Evolutionary conservation across 1,140 invertebrate genomes (phyloP).

Genomic region (Geopemphigus sp.): DNA sequence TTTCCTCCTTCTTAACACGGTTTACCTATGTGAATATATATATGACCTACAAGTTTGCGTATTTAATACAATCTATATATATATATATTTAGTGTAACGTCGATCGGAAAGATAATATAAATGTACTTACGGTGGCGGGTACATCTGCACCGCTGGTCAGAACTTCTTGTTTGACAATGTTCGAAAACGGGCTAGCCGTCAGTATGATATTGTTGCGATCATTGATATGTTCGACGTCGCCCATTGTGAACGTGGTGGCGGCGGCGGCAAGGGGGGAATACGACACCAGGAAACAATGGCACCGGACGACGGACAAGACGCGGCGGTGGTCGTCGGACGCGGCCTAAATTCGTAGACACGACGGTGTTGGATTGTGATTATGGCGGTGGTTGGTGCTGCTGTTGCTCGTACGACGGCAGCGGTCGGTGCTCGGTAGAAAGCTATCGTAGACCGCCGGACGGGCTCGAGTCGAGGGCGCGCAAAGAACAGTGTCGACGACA

Average conservation of each 20-base stretch:
- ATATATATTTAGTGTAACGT: not conserved
- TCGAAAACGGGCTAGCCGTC: slow-evolving; percentile 24
- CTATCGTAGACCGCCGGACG: slow-evolving; percentile 27
- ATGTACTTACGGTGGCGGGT: slow-evolving; percentile 15
- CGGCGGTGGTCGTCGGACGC: not conserved
- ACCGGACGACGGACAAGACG: not conserved
- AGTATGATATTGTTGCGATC: not conserved
- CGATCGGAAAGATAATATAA: too few relatives aligned
- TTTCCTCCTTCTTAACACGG: too few relatives aligned
- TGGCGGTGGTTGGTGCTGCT: too few relatives aligned
- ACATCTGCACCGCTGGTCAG: not conserved
- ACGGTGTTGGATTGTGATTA: too few relatives aligned
- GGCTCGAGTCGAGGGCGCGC: not conserved
- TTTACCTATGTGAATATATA: too few relatives aligned
- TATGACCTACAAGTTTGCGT: too few relatives aligned
- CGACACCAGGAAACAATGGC: too few relatives aligned
- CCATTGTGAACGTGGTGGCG: not conserved
- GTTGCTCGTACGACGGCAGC: not conserved
- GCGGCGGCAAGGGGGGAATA: not conserved
- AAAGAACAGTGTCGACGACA: too few relatives aligned
- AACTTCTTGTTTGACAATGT: slow-evolving; percentile 18
- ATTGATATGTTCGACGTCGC: not conserved
- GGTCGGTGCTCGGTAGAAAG: not conserved
- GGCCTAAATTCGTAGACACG: not conserved
- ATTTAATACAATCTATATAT: too few relatives aligned